These are phyloP conservation scores for Lichenostomus cassidix DNA, from an alignment of 2,113 vertebrate species.

Conservation along the genomic window DNA sequence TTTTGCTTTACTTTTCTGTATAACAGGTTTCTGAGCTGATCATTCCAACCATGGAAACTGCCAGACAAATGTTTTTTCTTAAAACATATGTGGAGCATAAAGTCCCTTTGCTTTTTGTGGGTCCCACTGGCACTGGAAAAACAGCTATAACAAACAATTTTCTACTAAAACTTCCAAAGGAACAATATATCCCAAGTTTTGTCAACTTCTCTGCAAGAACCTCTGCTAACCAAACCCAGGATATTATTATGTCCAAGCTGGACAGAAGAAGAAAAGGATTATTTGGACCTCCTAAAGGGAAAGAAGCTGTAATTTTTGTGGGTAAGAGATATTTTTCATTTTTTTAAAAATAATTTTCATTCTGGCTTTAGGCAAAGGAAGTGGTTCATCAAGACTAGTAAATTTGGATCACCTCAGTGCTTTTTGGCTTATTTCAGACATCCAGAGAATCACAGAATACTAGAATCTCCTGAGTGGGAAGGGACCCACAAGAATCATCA, in stretches of 20 bases:
- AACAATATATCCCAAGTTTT: slow-evolving; percentile 81
- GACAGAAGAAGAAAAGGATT: slow-evolving; percentile 87
- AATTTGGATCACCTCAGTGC: neutral
- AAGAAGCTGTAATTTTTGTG: slow-evolving; percentile 88
- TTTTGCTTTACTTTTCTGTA: neutral
- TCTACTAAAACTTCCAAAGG: slow-evolving; percentile 84
- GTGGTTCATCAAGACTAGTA: neutral
- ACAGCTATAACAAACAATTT: slow-evolving; percentile 89
- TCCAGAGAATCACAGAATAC: neutral
- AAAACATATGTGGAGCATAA: slow-evolving; percentile 81
- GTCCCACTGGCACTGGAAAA: slow-evolving; percentile 94
- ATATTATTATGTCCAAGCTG: slow-evolving; percentile 91
- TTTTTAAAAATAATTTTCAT: neutral
- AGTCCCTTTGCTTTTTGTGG: slow-evolving; percentile 85
- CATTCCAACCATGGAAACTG: slow-evolving; percentile 89
- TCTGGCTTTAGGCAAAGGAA: neutral
- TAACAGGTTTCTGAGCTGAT: slow-evolving; percentile 89
- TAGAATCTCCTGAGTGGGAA: neutral
- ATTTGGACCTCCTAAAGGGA: slow-evolving; percentile 86
- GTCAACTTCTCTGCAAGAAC: slow-evolving; percentile 93
- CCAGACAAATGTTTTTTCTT: slow-evolving; percentile 89
- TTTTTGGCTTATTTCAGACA: neutral
- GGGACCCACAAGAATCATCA: neutral
- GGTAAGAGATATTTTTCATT: slow-evolving; percentile 73
- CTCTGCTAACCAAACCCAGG: slow-evolving; percentile 89